Evolutionary conservation across 2,797 vertebrate genomes (phyloP), one percentile per base, ranked within the genome.

Genomic region (Ctenopoma kingsleyae): DNA sequence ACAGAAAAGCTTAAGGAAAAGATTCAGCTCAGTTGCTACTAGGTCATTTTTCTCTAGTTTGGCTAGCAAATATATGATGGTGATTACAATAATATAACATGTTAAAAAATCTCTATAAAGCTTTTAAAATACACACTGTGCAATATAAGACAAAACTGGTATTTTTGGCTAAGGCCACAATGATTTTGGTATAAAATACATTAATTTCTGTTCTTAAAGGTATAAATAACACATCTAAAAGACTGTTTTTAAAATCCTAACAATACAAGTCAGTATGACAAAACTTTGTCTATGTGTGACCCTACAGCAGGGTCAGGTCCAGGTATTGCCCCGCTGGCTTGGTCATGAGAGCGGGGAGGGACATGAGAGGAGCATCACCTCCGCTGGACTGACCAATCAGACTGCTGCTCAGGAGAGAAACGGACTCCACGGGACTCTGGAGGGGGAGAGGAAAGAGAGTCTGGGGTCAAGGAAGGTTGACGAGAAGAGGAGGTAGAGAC

Each of bases 221-320:
- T 93, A 94, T 94, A 95, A 93, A 95, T 94, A 94, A 91, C 70
- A 90, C 67, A 87, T 86, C 85, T 91, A 92, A 87, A 87, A 87
- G 78, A 83, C 78, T 84, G 83, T 69, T 70, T 68, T 41, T 38
- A 59, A 85, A 80, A 87, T 83, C 46, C 77, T 90, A 90, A 72
- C 56, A 83, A 89, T 80, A 80, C 82, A 69, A 77, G 86, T 85
- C 81, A 76, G 50, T 73, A 72, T 81, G 76, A 74, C 52, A 52
- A 83, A 80, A 82, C 79, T 78, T 74, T 82, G 76, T 67, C 35
- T 73, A 22, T 63, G 53, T 81, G 66, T 82, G 80, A 86, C 71
- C 72, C 86, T 92, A 93, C 87, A 92, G 89, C 80, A 93, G 89
- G 75, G 84, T 86, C 87, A 92, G 77, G 74, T 92, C 92, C 83